Evolutionary conservation across 2,888 invertebrate species (phyloP).

Genomic region (Tiliacea citrago): DNA sequence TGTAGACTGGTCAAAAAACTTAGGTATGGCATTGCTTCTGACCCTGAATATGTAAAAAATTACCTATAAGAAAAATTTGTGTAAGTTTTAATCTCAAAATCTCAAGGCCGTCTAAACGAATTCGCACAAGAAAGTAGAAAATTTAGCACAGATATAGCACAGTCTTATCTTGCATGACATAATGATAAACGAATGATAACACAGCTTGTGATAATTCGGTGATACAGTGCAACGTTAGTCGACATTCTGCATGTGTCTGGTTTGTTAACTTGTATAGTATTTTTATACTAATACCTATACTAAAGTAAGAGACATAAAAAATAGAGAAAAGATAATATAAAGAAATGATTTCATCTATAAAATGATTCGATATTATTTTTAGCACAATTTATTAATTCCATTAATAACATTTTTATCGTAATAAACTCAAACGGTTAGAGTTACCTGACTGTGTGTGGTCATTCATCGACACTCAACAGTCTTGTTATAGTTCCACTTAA

Average conservation of each 20-base stretch:
- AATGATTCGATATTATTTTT: not conserved
- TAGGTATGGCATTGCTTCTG: no score
- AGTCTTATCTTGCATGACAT: constrained; percentile 58
- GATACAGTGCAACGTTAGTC: constrained; percentile 21
- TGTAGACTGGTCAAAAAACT: no score
- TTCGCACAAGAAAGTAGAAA: constrained; percentile 37
- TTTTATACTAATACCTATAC: no score
- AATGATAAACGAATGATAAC: constrained; percentile 61
- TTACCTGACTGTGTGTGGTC: not conserved
- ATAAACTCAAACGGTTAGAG: not conserved
- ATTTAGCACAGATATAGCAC: constrained; percentile 42
- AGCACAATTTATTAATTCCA: not conserved
- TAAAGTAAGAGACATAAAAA: not conserved
- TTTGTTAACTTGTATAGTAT: no score
- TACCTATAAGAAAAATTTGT: no score
- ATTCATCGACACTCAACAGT: not conserved
- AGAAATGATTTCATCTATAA: not conserved
- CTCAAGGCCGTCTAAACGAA: constrained; percentile 21
- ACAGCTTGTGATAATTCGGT: constrained; percentile 49
- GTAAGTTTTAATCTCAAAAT: constrained; percentile 29
- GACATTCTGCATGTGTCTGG: not conserved
- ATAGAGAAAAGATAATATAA: not conserved
- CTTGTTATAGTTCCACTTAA: not conserved
- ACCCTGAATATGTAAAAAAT: no score
- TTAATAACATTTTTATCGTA: not conserved